Percentiles rank a stretch among this genome's conserved stretches.
Evolutionary conservation across 2,797 vertebrate species (phyloP).

Genomic region (Rhabdomys pumilio): DNA sequence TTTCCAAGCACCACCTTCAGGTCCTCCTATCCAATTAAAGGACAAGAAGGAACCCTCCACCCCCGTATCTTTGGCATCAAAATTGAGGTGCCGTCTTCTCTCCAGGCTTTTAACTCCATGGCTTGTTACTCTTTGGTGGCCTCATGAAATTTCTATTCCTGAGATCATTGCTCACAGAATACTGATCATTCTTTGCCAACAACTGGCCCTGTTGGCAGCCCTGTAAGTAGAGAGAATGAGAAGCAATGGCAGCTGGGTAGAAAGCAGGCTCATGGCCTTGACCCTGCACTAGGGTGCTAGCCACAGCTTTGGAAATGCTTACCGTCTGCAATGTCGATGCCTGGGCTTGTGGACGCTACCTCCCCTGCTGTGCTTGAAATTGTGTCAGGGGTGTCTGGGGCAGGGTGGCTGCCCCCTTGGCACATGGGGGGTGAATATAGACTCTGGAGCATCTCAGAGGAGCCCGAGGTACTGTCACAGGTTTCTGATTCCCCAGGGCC

Average conservation of each 20-base stretch:
- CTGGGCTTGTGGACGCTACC: slow-evolving; percentile 90
- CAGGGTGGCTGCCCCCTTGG: slow-evolving; percentile 79
- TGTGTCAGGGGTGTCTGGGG: slow-evolving; percentile 81
- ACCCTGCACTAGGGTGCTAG: not conserved
- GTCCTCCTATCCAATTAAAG: not conserved
- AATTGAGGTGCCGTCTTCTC: fast-evolving
- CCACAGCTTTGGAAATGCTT: slow-evolving; percentile 72
- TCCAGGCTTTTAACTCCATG: not conserved
- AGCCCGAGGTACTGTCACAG: slow-evolving; percentile 87
- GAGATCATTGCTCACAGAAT: not conserved
- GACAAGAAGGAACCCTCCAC: not conserved
- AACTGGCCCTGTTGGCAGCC: not conserved
- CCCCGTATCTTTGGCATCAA: not conserved
- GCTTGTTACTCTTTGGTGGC: not conserved
- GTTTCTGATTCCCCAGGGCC: slow-evolving; percentile 88
- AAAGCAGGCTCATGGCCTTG: not conserved
- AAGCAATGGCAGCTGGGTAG: not conserved
- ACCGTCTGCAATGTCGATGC: slow-evolving; percentile 94
- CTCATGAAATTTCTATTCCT: not conserved
- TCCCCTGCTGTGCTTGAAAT: slow-evolving; percentile 83
- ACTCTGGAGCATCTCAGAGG: slow-evolving; percentile 91
- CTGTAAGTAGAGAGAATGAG: not conserved
- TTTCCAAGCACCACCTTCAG: not conserved
- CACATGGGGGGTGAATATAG: slow-evolving; percentile 86
- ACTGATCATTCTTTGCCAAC: not conserved